Evolutionary conservation across 37 sponge, comb jelly and placozoan genomes (phyloP), one percentile per base, ranked within the genome.

Genomic region (Haliclona indistincta): DNA sequence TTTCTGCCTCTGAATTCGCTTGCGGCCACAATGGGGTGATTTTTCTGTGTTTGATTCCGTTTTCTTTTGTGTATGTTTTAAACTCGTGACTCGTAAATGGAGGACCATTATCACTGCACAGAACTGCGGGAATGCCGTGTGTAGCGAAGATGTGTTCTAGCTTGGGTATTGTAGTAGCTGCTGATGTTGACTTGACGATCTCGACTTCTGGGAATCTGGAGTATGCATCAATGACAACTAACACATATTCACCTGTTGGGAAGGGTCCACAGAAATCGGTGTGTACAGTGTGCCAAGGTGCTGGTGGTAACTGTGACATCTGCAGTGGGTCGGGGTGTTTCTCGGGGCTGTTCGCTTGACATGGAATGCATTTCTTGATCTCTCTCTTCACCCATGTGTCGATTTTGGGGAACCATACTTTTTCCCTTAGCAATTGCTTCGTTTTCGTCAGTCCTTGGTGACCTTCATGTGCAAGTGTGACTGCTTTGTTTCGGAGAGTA

Each of bases 181-280:
- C 82, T 20, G 73, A 26, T 54, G 74, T 81, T 3, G 82, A 81
- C 29, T 64, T 43, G 29, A 81, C 54, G 4, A 81, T 71, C 1
- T 81, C 73, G 29, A 70, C 81, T 71, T 81, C 81, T 35, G 73
- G 81, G 40, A 81, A 81, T 3, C 67, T 28, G 7, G 82, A 81
- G 39, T 81, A 81, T 5, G 82, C 82, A 81, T 81, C 82, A 28
- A 73, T 73, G 7, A 64, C 67, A 38, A 73, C 74, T 20, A 81
- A 41, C 8, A 73, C 56, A 64, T 81, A 81, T 36, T 81, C 74
- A 33, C 74, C 74, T 0, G 74, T 73, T 5, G 74, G 82, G 40
- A 81, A 81, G 10, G 74, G 82, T 5, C 81, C 73, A 64, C 81
- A 63, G 25, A 81, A 73, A 54, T 81, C 68, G 0, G 73, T 47